Conservation (phyloP, 2,888 invertebrate genomes). For the Monoplex corrugatus region DNA sequence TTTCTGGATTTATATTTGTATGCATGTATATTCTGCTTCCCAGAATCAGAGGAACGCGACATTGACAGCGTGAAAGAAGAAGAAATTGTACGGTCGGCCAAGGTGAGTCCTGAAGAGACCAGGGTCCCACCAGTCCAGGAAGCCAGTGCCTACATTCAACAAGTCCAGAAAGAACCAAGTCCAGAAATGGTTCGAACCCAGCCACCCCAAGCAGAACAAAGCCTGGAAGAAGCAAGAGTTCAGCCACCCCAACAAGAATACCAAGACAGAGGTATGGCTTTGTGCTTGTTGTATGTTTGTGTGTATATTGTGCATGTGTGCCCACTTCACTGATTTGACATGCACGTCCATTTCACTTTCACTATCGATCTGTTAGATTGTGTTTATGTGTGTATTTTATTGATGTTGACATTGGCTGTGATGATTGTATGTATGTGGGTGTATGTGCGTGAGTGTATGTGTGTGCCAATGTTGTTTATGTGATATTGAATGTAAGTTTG, state of each 20-base stretch:
- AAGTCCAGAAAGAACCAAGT: not conserved
- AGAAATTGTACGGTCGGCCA: constrained; percentile 60
- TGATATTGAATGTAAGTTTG: no score
- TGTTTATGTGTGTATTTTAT: no score
- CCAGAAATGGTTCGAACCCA: not conserved
- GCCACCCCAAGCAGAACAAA: not conserved
- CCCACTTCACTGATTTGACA: no score
- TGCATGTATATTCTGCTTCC: no score
- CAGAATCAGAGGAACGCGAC: constrained; percentile 63
- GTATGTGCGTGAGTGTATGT: not conserved
- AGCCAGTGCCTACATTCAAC: not conserved
- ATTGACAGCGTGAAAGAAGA: constrained; percentile 64
- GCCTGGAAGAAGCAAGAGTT: not conserved
- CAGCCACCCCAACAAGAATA: not conserved
- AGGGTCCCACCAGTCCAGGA: not conserved
- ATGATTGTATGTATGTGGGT: not conserved
- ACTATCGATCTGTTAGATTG: no score
- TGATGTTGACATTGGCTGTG: no score
- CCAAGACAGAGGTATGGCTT: constrained; percentile 34
- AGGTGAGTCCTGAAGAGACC: constrained; percentile 59
- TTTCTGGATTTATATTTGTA: no score
- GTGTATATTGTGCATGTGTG: not conserved
- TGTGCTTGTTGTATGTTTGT: constrained; percentile 4
- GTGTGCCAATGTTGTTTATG: no score
- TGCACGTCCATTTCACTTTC: no score